Percentiles rank a stretch among this genome's conserved stretches.
Conservation (phyloP, 30 jellyfish, hydroid and myxozoan genomes). For the Pelagia noctiluca region DNA sequence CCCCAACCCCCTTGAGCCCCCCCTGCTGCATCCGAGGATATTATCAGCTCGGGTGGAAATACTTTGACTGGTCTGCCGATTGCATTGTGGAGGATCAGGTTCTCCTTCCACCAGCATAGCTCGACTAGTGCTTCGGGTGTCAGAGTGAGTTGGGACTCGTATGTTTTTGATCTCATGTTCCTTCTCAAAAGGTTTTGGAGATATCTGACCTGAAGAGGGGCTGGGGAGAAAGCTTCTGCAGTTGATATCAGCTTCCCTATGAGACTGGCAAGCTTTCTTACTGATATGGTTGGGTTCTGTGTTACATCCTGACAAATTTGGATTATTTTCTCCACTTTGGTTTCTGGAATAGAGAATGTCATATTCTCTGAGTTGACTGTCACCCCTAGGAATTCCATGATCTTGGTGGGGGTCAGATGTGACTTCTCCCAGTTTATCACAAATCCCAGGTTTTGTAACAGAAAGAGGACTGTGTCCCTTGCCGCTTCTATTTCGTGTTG, state of each 20-base stretch:
- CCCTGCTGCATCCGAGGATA: conserved; percentile 35
- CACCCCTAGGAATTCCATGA: conserved; percentile 28
- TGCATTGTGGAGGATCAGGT: conserved; percentile 24
- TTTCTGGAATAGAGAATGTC: conserved; percentile 11
- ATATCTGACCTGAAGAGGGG: conserved; percentile 27
- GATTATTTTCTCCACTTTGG: not conserved
- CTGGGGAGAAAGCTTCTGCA: conserved; percentile 41
- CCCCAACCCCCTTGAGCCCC: conserved; percentile 43
- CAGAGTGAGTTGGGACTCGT: conserved; percentile 22
- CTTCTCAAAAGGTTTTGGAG: conserved; percentile 13
- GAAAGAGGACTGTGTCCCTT: conserved; percentile 36
- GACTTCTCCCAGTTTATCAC: conserved; percentile 33
- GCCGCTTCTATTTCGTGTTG: conserved; percentile 24
- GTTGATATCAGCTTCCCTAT: conserved; percentile 24
- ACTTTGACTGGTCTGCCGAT: not conserved
- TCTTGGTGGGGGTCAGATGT: not conserved
- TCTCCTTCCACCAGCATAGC: conserved; percentile 46
- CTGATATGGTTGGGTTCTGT: not conserved
- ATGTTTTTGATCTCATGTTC: conserved; percentile 1
- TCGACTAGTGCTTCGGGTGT: conserved; percentile 9
- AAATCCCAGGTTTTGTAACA: conserved; percentile 36
- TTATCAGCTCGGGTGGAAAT: conserved; percentile 1
- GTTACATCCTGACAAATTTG: not conserved
- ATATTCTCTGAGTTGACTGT: conserved; percentile 3
- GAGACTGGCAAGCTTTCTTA: not conserved